These are phyloP conservation scores for Phasia obesa DNA, from an alignment of 2,888 invertebrate genomes.

Conservation along the genomic window DNA sequence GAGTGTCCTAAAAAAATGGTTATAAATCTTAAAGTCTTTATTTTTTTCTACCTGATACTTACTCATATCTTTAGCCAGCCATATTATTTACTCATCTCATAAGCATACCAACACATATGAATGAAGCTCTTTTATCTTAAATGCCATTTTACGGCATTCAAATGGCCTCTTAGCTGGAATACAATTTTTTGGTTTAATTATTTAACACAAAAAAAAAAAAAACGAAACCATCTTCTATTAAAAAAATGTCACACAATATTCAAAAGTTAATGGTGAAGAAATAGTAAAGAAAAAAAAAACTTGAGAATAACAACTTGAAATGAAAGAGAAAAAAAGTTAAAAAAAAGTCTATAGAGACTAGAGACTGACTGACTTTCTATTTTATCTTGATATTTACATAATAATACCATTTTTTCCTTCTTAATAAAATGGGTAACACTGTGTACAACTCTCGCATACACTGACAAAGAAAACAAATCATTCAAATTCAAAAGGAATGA, in stretches of 20 bases:
- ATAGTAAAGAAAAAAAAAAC: slow-evolving; percentile 12
- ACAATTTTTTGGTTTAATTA: background rate
- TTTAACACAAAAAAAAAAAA: background rate
- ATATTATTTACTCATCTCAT: background rate
- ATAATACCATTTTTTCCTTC: slow-evolving; percentile 56
- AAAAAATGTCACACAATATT: slow-evolving; percentile 49
- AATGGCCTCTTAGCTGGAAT: slow-evolving; percentile 28
- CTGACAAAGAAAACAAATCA: slow-evolving; percentile 17
- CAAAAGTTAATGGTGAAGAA: slow-evolving; percentile 49
- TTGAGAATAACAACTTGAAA: slow-evolving; percentile 2
- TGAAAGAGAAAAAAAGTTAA: background rate
- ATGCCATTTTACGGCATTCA: slow-evolving; percentile 37
- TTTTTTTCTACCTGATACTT: slow-evolving; percentile 29
- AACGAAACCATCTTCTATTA: background rate
- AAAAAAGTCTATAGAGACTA: background rate
- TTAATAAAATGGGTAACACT: slow-evolving; percentile 52
- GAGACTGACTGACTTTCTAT: slow-evolving; percentile 23
- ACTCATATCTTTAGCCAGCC: background rate
- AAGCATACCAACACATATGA: background rate
- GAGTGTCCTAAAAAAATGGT: background rate
- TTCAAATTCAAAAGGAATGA: slow-evolving; percentile 25
- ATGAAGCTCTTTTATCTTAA: slow-evolving; percentile 19
- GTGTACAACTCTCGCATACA: background rate
- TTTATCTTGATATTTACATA: slow-evolving; percentile 61
- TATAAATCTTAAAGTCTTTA: background rate